Evolutionary conservation across 2,113 vertebrate species (phyloP).

Genomic region (Alethe diademata): DNA sequence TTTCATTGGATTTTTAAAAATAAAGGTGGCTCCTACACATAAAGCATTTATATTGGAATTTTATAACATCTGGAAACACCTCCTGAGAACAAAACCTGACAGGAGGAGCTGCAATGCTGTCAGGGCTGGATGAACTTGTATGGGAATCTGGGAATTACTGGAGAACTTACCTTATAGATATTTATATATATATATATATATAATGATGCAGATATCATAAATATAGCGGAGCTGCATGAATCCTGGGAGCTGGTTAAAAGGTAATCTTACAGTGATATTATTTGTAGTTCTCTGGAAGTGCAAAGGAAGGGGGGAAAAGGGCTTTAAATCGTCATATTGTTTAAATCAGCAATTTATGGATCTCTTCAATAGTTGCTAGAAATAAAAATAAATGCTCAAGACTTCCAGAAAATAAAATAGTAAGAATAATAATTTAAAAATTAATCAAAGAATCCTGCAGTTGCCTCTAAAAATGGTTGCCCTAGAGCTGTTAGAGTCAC

Average conservation of each 20-base stretch:
- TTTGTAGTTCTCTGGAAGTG: not conserved
- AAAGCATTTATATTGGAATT: constrained; percentile 26
- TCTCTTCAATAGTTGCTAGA: not conserved
- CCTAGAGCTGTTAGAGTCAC: not conserved
- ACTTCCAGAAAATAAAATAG: not conserved
- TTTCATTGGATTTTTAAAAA: not conserved
- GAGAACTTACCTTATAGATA: not conserved
- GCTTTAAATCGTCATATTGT: not conserved
- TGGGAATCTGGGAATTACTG: constrained; percentile 29
- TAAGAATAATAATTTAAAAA: not conserved
- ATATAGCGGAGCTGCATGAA: not conserved
- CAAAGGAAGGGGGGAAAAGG: not conserved
- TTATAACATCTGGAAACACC: constrained; percentile 55
- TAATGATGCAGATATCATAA: not conserved
- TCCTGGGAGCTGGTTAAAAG: not conserved
- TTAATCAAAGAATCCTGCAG: not conserved
- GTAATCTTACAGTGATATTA: not conserved
- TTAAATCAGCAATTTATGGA: not conserved
- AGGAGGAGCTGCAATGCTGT: not conserved
- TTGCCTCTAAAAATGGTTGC: not conserved
- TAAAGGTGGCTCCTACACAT: not conserved
- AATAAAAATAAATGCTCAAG: not conserved
- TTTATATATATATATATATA: not conserved
- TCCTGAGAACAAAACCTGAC: constrained; percentile 24
- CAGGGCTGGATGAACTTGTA: not conserved